Conservation (phyloP, 2,888 invertebrate genomes). For the Sphecodes monilicornis region DNA sequence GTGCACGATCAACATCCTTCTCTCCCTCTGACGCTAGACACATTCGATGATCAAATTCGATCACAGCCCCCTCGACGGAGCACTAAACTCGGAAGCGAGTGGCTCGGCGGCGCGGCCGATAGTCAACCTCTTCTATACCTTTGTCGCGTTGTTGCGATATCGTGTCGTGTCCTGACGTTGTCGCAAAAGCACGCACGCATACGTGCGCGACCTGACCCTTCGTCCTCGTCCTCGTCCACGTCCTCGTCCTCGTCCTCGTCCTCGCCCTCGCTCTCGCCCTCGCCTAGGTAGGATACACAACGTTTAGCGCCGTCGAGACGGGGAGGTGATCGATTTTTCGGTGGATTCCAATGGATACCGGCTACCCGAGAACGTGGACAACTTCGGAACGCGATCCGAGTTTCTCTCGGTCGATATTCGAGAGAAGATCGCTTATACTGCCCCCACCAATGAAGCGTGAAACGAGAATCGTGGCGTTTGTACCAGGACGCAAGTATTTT, state of each 20-base stretch:
- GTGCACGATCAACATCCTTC: conserved; percentile 22
- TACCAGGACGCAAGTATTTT: background rate
- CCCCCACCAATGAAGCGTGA: background rate
- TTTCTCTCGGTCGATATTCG: background rate
- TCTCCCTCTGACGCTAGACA: background rate
- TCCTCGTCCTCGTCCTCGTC: too few species aligned
- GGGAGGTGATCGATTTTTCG: background rate
- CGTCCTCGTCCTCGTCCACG: too few species aligned
- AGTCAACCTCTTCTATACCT: conserved; percentile 3
- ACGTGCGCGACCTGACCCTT: background rate
- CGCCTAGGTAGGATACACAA: background rate
- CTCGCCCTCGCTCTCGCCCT: too few species aligned
- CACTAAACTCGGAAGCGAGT: conserved; percentile 7
- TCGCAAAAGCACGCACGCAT: background rate
- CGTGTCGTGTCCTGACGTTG: background rate
- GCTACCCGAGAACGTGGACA: background rate
- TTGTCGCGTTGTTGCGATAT: background rate
- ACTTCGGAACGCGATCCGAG: background rate
- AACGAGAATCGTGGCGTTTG: background rate
- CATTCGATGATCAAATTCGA: conserved; percentile 5
- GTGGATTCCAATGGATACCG: background rate
- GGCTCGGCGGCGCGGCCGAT: background rate
- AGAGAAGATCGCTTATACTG: background rate
- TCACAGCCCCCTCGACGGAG: conserved; percentile 12
- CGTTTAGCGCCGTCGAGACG: background rate